Evolutionary conservation across 2,113 vertebrate species (phyloP).

Genomic region (Pygoscelis adeliae): DNA sequence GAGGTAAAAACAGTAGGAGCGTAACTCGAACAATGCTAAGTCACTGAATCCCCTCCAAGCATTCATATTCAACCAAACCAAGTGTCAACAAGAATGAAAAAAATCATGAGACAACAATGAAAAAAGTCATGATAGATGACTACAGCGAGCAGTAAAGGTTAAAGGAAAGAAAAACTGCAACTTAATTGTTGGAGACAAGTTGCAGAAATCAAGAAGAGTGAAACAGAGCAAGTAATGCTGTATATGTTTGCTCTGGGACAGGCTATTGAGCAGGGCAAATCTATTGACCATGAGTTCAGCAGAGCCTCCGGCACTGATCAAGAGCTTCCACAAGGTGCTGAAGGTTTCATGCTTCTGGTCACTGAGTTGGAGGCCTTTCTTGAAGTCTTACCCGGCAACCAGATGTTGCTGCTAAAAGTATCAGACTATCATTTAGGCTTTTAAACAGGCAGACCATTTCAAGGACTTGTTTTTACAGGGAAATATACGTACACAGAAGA

Average conservation of each 20-base stretch:
- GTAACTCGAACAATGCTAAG: not conserved
- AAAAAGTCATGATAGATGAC: not conserved
- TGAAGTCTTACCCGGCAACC: not conserved
- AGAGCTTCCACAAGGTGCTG: not conserved
- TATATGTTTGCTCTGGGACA: not conserved
- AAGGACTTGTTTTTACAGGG: not conserved
- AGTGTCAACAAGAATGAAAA: not conserved
- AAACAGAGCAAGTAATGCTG: not conserved
- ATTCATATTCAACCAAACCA: not conserved
- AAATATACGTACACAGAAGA: not conserved
- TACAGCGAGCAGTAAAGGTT: not conserved
- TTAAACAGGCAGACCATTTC: not conserved
- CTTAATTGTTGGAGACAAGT: not conserved
- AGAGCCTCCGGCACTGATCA: not conserved
- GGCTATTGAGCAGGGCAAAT: not conserved
- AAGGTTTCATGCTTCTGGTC: not conserved
- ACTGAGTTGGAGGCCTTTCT: not conserved
- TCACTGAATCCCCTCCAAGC: not conserved
- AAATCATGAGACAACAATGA: not conserved
- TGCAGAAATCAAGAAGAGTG: not conserved
- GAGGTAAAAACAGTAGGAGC: not conserved
- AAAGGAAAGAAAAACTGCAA: not conserved
- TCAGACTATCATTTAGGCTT: not conserved
- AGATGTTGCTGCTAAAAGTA: not conserved
- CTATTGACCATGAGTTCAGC: not conserved